These are phyloP conservation scores for Phycodurus eques DNA, from an alignment of 2,113 vertebrate species.

Conservation along the genomic window DNA sequence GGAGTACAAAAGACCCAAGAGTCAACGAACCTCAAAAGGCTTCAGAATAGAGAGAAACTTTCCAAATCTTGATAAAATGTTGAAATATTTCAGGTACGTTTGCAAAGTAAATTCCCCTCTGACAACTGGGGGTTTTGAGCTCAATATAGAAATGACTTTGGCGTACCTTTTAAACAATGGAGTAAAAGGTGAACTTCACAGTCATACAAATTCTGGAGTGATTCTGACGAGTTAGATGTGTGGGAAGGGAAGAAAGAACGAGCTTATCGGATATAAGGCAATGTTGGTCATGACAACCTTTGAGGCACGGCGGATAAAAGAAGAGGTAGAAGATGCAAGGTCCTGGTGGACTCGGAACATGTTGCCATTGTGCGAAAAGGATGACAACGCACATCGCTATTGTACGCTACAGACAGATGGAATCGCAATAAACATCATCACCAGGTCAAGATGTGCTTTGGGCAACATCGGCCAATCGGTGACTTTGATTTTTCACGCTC, in stretches of 20 bases:
- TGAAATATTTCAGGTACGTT: constrained; percentile 45
- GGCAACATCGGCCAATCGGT: neutral
- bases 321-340: constrained; percentile 8
- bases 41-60: constrained; percentile 30
- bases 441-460: neutral
- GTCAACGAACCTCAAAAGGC: constrained; percentile 34
- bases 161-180: constrained; percentile 29
- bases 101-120: constrained; percentile 31
- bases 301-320: constrained; percentile 12
- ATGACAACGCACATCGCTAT: neutral
- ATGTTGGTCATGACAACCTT: constrained; percentile 36
- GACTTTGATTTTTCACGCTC: neutral
- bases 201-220: constrained; percentile 13
- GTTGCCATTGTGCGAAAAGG: constrained; percentile 7
- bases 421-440: neutral
- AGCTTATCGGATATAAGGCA: constrained; percentile 6
- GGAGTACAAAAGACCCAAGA: constrained; percentile 31
- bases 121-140: constrained; percentile 32
- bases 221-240: neutral
- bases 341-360: constrained; percentile 9
- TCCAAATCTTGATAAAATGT: constrained; percentile 42
- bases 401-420: neutral
- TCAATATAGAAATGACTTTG: constrained; percentile 6
- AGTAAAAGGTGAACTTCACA: constrained; percentile 18
- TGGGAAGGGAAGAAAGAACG: neutral